phyloP scores from a whole-genome alignment of 2,888 invertebrate species.

The Pandemis corylana region DNA sequence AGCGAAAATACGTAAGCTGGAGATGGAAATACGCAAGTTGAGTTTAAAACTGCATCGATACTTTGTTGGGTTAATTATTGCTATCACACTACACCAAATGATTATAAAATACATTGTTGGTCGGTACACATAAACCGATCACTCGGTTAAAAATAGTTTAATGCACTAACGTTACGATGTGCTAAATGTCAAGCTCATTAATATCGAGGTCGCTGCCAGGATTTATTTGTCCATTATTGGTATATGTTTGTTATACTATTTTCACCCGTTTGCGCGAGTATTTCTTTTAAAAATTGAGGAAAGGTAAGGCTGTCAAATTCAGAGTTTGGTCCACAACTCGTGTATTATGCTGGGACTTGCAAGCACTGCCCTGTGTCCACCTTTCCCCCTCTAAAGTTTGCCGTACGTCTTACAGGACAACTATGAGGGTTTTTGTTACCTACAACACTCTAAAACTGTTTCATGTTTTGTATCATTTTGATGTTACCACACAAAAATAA shows the following conservation, averaged over 20 bases:
- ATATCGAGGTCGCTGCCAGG: slow-evolving; percentile 40
- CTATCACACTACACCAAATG: slow-evolving; percentile 29
- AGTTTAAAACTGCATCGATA: slow-evolving; percentile 25
- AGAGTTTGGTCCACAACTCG: no score
- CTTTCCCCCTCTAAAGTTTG: no score
- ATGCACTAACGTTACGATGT: slow-evolving; percentile 39
- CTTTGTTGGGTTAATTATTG: slow-evolving; percentile 45
- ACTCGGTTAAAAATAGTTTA: slow-evolving; percentile 31
- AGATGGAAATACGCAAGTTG: no score
- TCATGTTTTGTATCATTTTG: background rate
- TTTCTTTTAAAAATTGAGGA: background rate
- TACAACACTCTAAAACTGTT: background rate
- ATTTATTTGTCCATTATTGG: slow-evolving; percentile 27
- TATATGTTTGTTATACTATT: background rate
- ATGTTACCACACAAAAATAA: background rate
- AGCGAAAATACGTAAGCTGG: no score
- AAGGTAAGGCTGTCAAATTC: no score
- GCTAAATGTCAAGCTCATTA: slow-evolving; percentile 50
- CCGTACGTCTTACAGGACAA: no score
- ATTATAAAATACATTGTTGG: slow-evolving; percentile 16
- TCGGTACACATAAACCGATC: slow-evolving; percentile 3
- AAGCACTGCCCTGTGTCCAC: no score
- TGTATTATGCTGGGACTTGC: no score
- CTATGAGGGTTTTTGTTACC: no score
- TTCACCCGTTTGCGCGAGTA: no score